These are phyloP conservation scores for Ataeniobius toweri DNA, from an alignment of 2,797 vertebrate species.

Conservation along the genomic window DNA sequence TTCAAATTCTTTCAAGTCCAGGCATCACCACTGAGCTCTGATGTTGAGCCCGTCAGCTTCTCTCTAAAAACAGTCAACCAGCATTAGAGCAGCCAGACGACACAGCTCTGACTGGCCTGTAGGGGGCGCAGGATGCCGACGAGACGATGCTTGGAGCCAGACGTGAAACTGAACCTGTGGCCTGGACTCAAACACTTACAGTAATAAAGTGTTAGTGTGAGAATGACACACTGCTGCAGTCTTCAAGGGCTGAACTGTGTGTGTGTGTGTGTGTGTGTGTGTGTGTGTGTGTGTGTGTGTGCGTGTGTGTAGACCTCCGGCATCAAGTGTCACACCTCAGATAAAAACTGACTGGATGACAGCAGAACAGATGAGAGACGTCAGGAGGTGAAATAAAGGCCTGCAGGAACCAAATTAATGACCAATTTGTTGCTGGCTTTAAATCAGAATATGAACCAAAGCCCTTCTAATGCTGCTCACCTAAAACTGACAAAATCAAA, in stretches of 20 bases:
- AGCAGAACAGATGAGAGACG: constrained; percentile 3
- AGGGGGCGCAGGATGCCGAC: constrained; percentile 30
- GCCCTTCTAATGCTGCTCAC: background rate
- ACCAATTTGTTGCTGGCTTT: background rate
- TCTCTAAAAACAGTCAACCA: too few relatives aligned
- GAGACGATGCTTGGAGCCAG: background rate
- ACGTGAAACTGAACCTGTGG: background rate
- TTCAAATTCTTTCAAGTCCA: background rate
- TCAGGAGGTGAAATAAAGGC: constrained; percentile 5
- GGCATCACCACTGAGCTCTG: too few relatives aligned
- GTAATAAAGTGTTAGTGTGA: background rate
- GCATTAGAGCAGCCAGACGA: background rate
- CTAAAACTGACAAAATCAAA: background rate
- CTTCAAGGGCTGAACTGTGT: background rate
- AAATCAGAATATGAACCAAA: background rate
- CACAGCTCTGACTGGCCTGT: constrained; percentile 6
- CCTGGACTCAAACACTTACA: constrained; percentile 15
- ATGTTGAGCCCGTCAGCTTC: too few relatives aligned
- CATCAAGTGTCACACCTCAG: constrained; percentile 13
- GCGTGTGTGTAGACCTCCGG: background rate
- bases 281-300: background rate
- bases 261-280: background rate
- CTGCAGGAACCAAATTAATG: background rate
- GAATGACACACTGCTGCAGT: constrained; percentile 10
- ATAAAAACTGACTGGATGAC: constrained; percentile 12